Percentiles rank a stretch among this genome's conserved stretches.
Evolutionary conservation across 2,797 vertebrate genomes (phyloP).

Genomic region (Artibeus lituratus): DNA sequence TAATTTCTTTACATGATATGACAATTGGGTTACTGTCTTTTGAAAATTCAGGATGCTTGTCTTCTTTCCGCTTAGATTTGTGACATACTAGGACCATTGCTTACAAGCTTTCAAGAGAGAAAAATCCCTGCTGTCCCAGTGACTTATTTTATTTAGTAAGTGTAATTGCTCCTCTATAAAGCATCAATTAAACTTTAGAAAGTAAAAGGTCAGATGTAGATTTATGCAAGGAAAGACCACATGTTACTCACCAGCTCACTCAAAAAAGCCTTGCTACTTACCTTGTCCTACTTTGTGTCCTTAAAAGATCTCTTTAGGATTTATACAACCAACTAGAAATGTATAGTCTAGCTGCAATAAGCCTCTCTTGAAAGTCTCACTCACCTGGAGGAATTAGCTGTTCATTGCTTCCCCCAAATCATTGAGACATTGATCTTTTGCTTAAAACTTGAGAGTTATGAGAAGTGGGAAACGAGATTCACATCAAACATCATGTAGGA

Average conservation of each 20-base stretch:
- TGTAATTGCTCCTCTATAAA: constrained; percentile 5
- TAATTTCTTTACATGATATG: not conserved
- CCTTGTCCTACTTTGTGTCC: not conserved
- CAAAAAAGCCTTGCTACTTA: constrained; percentile 1
- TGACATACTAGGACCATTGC: not conserved
- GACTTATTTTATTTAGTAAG: constrained; percentile 43
- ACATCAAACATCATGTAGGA: not conserved
- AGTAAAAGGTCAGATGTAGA: constrained; percentile 48
- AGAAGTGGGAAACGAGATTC: not conserved
- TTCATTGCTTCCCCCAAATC: not conserved
- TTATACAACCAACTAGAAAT: constrained; percentile 20
- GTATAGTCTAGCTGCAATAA: not conserved
- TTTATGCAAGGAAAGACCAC: constrained; percentile 37
- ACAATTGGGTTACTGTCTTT: not conserved
- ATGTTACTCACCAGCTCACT: not conserved
- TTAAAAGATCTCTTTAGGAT: not conserved
- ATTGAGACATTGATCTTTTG: not conserved
- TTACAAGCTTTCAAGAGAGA: not conserved
- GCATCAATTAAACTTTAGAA: constrained; percentile 55
- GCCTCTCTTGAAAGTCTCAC: not conserved
- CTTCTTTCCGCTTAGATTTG: not conserved
- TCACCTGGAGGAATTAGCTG: not conserved
- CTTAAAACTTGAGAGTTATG: not conserved
- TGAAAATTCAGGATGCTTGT: not conserved
- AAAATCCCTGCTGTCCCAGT: not conserved